Evolutionary conservation across 1,140 invertebrate genomes (phyloP), one percentile per base, ranked within the genome.

Genomic region (Diabrotica undecimpunctata): DNA sequence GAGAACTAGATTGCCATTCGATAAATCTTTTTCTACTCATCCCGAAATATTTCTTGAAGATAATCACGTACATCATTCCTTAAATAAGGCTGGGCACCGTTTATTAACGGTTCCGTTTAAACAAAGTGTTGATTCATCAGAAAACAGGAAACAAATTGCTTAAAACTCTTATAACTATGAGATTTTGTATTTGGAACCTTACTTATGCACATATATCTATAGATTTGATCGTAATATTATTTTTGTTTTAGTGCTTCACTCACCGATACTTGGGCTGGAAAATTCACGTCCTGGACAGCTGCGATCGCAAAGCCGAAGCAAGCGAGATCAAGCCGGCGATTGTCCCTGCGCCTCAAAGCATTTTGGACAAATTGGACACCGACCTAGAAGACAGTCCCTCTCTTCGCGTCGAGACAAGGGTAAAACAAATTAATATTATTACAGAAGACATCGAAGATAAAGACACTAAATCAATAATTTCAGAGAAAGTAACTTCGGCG

Each of bases 211-310:
- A n/a, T 8, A 46, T 6, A n/a, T 10, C 8, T 46, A 46, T 8
- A 46, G n/a, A 46, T 46, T 3, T 46, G 41, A 50, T 46, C 41
- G 6, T 61, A 61, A 55, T 10, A 54, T 62, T 67, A 62, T 50
- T 59, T 67, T 70, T 25, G 25, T 25, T 25, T 36, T 80, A 96
- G 90, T 96, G 94, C 77, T 97, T 90, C 81, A 92, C 92, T 8
- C 93, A 96, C 79, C 90, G 94, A 46, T 89, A 95, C 74, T 84
- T 97, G 61, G 96, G 96, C 41, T 97, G 94, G 93, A 96, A 94
- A 79, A 97, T 98, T 67, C 90, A 94, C 72, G 92, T 98, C 0
- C 83, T 91, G 25, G 93, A 98, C 75, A 78, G 81, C 10, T 96
- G 94, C 73, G 89, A 92, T 54, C 75, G 77, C 55, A 64, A 68